Evolutionary conservation across 2,888 invertebrate genomes (phyloP), one percentile per base, ranked within the genome.

Genomic region (Tetheella fluctuosa): DNA sequence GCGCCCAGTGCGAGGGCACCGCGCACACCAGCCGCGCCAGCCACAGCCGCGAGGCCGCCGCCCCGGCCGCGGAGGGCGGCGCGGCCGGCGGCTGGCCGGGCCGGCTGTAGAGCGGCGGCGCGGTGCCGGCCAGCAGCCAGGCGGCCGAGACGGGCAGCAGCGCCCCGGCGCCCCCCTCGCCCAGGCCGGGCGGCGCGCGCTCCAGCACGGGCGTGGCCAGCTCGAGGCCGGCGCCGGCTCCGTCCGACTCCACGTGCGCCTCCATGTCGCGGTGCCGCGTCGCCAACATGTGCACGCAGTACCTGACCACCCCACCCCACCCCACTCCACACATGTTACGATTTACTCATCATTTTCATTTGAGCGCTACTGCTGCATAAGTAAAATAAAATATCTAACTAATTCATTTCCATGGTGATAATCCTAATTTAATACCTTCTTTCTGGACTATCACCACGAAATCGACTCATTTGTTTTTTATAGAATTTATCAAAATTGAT

Each of bases 1-100:
- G 93, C 59, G 95, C 95, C 98, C 98, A 98, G 88, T 97, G 97
- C 61, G 96, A 96, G 1, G 96, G 96, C 73, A 96, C 93, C 70
- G 95, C 93, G 71, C 95, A 95, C 59, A 95, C 88, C 23, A 96
- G 87, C 63, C 95, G 95, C 61, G 95, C 94, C 74, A 96, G 93
- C 85, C 96, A 95, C 63, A 83, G 91, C 74, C 74, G 88, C 0
- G 95, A 95, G 63, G 96, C 89, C 58, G 83, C 72, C 76, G 15
- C 94, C 94, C 1, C 95, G 94, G 6, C 25, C 25, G 25, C 25
- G 3, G 34, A 12, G 34, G 1, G 12, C 1, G 84, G 87, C 86
- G 52, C 80, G 25, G 8, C 23, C 7, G 80, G 84, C 65, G 81
- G 80, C 58, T 80, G 84, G 0, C 12, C n/a, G 28, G 94, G 88